Conservation (phyloP, 2,888 invertebrate species). For the Elmis aenea region DNA sequence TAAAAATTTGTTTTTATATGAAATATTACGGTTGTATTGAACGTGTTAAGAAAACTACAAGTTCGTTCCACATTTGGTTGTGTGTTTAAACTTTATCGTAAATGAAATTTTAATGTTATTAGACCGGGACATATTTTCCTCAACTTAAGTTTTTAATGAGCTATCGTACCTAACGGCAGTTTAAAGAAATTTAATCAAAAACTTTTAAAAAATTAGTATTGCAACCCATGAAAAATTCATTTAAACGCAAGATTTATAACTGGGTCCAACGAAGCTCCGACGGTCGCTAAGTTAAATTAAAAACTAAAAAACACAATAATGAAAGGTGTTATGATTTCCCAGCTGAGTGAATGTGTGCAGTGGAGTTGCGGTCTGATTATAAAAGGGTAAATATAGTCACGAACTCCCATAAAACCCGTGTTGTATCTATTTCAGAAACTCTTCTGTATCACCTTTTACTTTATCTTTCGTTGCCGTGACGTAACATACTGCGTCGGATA, state of each 20-base stretch:
- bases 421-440: slow-evolving; percentile 30
- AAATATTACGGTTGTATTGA: too few species aligned
- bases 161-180: neutral
- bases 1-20: too few species aligned
- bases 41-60: too few species aligned
- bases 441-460: slow-evolving; percentile 14
- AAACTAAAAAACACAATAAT: slow-evolving; percentile 34
- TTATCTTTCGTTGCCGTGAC: slow-evolving; percentile 11
- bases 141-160: neutral
- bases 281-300: slow-evolving; percentile 27
- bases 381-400: slow-evolving; percentile 34
- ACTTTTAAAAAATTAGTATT: slow-evolving; percentile 14
- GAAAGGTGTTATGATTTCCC: slow-evolving; percentile 39
- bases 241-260: slow-evolving; percentile 14
- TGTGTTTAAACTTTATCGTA: too few species aligned
- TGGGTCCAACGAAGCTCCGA: slow-evolving; percentile 8
- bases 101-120: too few species aligned
- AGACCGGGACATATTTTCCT: too few species aligned
- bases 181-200: slow-evolving; percentile 13
- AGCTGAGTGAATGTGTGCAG: slow-evolving; percentile 30
- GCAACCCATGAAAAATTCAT: slow-evolving; percentile 17
- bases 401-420: slow-evolving; percentile 27
- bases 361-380: slow-evolving; percentile 34
- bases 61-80: too few species aligned
- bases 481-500: slow-evolving; percentile 6